These are phyloP conservation scores for Xylota sylvarum DNA, from an alignment of 2,888 invertebrate genomes.

Conservation along the genomic window DNA sequence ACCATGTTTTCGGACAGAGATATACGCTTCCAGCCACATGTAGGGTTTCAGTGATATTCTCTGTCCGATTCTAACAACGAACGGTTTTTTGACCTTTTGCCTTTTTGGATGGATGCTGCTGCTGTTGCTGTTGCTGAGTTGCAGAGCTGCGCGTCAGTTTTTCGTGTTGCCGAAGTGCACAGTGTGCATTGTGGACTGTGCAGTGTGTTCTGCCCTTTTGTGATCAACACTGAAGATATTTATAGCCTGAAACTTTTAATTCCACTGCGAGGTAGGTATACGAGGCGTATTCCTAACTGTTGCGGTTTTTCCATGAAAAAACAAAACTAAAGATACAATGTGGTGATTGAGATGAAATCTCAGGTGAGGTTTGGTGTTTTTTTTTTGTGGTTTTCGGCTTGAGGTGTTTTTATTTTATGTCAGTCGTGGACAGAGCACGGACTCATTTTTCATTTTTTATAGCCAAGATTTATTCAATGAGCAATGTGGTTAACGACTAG, in stretches of 20 bases:
- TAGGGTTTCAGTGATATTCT: conserved; percentile 39
- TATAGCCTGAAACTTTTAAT: conserved; percentile 62
- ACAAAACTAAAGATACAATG: conserved; percentile 60
- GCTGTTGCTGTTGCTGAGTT: background rate
- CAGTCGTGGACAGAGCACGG: background rate
- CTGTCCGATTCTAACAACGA: conserved; percentile 49
- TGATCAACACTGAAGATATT: conserved; percentile 70
- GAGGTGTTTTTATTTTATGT: background rate
- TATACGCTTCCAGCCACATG: background rate
- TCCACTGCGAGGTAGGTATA: conserved; percentile 30
- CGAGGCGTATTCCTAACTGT: conserved; percentile 46
- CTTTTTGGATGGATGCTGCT: conserved; percentile 36
- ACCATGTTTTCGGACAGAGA: conserved; percentile 52
- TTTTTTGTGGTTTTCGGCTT: background rate
- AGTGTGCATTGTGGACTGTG: conserved; percentile 8
- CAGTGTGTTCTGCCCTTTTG: conserved; percentile 53
- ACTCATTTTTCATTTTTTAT: background rate
- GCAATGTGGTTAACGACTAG: background rate
- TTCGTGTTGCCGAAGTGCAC: conserved; percentile 2
- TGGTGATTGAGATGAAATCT: conserved; percentile 50
- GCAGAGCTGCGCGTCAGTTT: background rate
- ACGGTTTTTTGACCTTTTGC: conserved; percentile 74
- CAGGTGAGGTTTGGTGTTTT: conserved; percentile 23
- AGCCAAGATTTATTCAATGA: background rate
- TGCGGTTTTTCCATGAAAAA: conserved; percentile 62